These are phyloP conservation scores for Cryptocephalus moraei DNA, from an alignment of 2,888 invertebrate species.

Conservation along the genomic window DNA sequence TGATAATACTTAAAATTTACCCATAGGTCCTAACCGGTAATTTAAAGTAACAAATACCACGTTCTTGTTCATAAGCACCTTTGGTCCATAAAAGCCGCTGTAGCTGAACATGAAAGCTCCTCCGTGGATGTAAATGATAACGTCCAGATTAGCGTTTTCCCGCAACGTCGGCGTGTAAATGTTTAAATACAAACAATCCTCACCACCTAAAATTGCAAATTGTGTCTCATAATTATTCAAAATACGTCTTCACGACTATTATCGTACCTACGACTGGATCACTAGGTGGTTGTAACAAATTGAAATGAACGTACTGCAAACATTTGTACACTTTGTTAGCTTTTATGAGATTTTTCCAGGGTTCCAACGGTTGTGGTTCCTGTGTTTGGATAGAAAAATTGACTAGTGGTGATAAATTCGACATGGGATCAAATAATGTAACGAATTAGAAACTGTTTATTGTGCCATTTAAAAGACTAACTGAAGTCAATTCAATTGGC, in stretches of 20 bases:
- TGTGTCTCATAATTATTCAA: neutral
- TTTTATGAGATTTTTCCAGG: slow-evolving; percentile 56
- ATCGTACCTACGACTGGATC: neutral
- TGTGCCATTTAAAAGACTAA: too few species aligned
- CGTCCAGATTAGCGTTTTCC: slow-evolving; percentile 43
- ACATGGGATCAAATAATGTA: too few species aligned
- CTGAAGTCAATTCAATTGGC: too few species aligned
- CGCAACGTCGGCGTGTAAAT: slow-evolving; percentile 46
- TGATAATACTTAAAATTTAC: slow-evolving; percentile 21
- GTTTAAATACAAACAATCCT: slow-evolving; percentile 59
- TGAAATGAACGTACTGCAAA: slow-evolving; percentile 30
- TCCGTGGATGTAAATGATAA: slow-evolving; percentile 56
- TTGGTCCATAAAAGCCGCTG: slow-evolving; percentile 44
- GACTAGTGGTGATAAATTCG: too few species aligned
- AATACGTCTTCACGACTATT: neutral
- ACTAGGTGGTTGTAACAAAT: neutral
- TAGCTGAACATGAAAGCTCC: slow-evolving; percentile 62
- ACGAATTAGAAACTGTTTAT: too few species aligned
- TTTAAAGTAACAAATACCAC: slow-evolving; percentile 58
- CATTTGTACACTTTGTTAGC: slow-evolving; percentile 44
- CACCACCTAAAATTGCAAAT: slow-evolving; percentile 41
- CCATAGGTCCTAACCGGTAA: slow-evolving; percentile 62
- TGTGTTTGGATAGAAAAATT: neutral
- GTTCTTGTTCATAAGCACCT: slow-evolving; percentile 51
- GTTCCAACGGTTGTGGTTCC: slow-evolving; percentile 43